Conservation (phyloP, 1,140 invertebrate species). For the Lucilia cuprina region DNA sequence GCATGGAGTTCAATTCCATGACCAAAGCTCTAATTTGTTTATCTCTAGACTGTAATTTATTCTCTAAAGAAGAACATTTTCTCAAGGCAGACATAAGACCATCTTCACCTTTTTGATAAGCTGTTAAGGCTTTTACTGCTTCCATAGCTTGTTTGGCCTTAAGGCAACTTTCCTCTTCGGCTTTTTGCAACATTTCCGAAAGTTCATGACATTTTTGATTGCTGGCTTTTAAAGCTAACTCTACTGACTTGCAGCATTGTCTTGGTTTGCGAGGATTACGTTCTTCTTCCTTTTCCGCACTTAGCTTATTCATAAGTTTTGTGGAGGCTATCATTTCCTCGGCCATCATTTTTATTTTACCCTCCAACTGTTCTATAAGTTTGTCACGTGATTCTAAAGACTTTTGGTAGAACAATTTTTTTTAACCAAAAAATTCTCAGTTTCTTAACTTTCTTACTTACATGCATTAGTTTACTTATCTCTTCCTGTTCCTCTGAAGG, state of each 20-base stretch:
- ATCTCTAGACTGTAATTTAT: slow-evolving; percentile 52
- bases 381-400: slow-evolving; percentile 51
- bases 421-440: background rate
- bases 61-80: slow-evolving; percentile 52
- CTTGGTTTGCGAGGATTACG: slow-evolving; percentile 46
- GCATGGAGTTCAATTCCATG: slow-evolving; percentile 55
- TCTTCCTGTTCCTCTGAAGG: slow-evolving; percentile 41
- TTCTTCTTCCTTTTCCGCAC: slow-evolving; percentile 45
- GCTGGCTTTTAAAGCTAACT: slow-evolving; percentile 47
- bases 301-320: slow-evolving; percentile 54
- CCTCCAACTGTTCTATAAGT: slow-evolving; percentile 53
- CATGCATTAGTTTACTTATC: slow-evolving; percentile 47
- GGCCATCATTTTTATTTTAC: slow-evolving; percentile 50
- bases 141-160: slow-evolving; percentile 59
- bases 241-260: slow-evolving; percentile 52
- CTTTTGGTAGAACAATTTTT: slow-evolving; percentile 34
- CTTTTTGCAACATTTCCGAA: slow-evolving; percentile 53
- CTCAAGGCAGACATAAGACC: slow-evolving; percentile 51
- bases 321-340: slow-evolving; percentile 56
- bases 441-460: slow-evolving; percentile 33
- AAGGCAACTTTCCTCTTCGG: slow-evolving; percentile 57
- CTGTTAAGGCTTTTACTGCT: slow-evolving; percentile 52
- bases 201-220: slow-evolving; percentile 49
- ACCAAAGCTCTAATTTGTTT: slow-evolving; percentile 53
- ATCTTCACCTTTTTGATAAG: slow-evolving; percentile 56